Evolutionary conservation across 2,113 vertebrate species (phyloP), one percentile per base, ranked within the genome.

Genomic region (Nannobrachium achirus): DNA sequence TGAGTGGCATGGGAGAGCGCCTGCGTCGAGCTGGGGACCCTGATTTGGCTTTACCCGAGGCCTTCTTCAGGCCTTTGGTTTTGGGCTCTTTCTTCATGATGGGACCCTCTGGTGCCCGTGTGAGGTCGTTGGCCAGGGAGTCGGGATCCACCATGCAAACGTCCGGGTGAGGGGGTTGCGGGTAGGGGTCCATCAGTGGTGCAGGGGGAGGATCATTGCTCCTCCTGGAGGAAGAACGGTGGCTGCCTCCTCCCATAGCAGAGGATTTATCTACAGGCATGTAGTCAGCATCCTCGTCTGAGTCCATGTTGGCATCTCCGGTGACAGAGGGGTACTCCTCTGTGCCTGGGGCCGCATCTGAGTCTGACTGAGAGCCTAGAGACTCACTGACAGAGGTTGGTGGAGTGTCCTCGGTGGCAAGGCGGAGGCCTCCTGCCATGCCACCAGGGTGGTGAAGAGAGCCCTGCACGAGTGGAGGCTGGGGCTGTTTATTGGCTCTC

Each of bases 121-220:
- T 90, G 59, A 89, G 88, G 11, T 94, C 94, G 56, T 91, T 92
- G 38, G 91, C 87, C 68, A 97, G 86, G 50, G 95, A 75, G 58
- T 98, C 95, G 0, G 98, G 98, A 76, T 99, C 97, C 56, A 96
- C 96, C 96, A 99, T 99, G 90, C 98, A 99, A 62, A 96, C 96
- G 6, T 99, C 96, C 18, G 98, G 97, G 58, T 86, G 94, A 48
- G 97, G 96, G 46, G 95, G 93, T 7, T 91, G 79, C 14, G 98
- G 98, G 48, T 69, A 90, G 0, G 96, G 97, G 79, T 99, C 98
- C 87, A 93, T 89, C 81, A 93, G 85, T 16, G 95, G 94, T 39
- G 86, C 53, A 3, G 98, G 98, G 48, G 92, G 93, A 45, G 97
- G 97, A 80, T 99, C 98, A 0, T 93, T 92, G 73, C 86, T 93